Conservation (phyloP, 2,113 vertebrate species). For the Syrrhaptes paradoxus region DNA sequence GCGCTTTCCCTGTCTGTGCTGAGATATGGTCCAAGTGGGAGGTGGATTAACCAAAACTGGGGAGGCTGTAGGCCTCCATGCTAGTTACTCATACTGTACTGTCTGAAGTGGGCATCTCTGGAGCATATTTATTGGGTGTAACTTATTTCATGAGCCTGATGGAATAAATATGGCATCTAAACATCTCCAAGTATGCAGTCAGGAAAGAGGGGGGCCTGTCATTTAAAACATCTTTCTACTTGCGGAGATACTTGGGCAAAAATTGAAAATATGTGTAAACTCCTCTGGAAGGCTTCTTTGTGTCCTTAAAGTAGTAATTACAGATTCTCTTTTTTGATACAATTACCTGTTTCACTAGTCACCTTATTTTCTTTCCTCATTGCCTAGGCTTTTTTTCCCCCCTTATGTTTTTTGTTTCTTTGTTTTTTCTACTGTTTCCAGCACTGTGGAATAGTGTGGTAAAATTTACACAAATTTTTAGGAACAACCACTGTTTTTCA, state of each 20-base stretch:
- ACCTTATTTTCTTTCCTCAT: neutral
- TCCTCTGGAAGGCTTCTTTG: constrained; percentile 17
- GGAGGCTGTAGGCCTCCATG: constrained; percentile 48
- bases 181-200: constrained; percentile 54
- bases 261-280: neutral
- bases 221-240: constrained; percentile 23
- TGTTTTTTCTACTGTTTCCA: neutral
- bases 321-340: neutral
- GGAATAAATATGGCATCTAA: constrained; percentile 63
- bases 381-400: neutral
- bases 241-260: constrained; percentile 15
- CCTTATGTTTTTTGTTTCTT: neutral
- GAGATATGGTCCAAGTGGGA: constrained; percentile 48
- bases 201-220: constrained; percentile 1
- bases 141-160: constrained; percentile 68
- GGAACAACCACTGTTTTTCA: neutral
- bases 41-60: constrained; percentile 32
- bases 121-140: constrained; percentile 60
- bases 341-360: neutral
- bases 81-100: constrained; percentile 47
- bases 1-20: constrained; percentile 1
- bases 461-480: neutral
- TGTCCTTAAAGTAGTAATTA: constrained; percentile 13
- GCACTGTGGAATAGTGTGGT: neutral
- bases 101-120: constrained; percentile 56